Conservation (phyloP, 2,113 vertebrate species). For the Daboia siamensis region DNA sequence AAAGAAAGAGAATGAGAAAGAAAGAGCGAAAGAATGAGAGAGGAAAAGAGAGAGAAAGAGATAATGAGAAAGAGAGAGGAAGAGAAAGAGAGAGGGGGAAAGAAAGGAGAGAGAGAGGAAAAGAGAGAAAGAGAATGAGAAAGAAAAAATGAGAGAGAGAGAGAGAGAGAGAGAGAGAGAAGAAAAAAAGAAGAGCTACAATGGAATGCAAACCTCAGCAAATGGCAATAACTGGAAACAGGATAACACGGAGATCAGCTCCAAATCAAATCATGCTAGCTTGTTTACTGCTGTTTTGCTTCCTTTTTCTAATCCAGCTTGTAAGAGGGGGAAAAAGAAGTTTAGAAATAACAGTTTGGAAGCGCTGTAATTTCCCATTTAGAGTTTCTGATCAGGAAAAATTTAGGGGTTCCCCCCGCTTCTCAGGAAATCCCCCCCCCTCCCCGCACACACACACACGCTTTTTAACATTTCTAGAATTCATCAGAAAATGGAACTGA, state of each 20-base stretch:
- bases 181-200: neutral
- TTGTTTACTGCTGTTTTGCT: neutral
- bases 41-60: neutral
- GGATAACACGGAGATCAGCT: neutral
- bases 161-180: neutral
- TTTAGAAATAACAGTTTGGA: neutral
- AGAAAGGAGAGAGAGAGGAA: neutral
- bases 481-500: neutral
- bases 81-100: neutral
- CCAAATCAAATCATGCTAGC: neutral
- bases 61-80: neutral
- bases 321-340: neutral
- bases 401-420: neutral
- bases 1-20: neutral
- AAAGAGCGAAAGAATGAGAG: no score
- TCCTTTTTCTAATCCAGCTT: neutral
- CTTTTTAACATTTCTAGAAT: neutral
- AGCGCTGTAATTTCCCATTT: neutral
- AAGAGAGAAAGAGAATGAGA: neutral
- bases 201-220: neutral
- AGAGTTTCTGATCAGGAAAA: neutral
- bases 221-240: slow-evolving; percentile 23
- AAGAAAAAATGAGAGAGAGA: neutral
- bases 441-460: neutral
- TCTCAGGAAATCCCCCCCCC: neutral